phyloP scores from a whole-genome alignment of 2,888 invertebrate species.

The Stenotaenia linearis region DNA sequence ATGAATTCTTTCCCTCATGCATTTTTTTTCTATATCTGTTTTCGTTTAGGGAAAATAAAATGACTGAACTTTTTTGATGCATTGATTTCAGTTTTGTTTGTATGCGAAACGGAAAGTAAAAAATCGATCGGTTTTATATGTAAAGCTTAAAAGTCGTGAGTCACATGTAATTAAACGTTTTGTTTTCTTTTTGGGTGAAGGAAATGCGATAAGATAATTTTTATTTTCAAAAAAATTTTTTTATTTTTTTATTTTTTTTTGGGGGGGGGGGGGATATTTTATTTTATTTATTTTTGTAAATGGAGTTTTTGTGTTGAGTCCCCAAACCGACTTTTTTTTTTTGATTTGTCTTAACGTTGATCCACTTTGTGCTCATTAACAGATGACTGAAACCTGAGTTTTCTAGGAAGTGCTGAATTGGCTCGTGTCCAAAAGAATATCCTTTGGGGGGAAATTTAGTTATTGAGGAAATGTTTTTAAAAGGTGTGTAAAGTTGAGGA shows the following conservation, averaged over 20 bases:
- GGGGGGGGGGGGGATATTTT: too few relatives aligned
- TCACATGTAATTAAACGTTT: too few relatives aligned
- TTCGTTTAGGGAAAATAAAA: neutral
- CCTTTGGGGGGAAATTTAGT: neutral
- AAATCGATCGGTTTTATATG: neutral
- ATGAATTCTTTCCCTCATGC: slow-evolving; percentile 1
- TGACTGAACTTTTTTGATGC: neutral
- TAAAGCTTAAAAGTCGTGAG: too few relatives aligned
- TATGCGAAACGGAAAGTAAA: neutral
- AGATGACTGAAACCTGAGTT: neutral
- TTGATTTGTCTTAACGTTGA: neutral
- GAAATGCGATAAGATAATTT: neutral
- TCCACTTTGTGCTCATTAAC: slow-evolving; percentile 1
- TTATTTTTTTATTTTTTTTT: neutral
- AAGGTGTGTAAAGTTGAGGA: slow-evolving; percentile 42
- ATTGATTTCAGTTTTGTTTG: too few relatives aligned
- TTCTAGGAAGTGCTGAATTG: neutral
- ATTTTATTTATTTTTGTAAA: too few relatives aligned
- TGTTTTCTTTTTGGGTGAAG: neutral
- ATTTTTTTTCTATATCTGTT: neutral
- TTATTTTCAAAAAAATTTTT: neutral
- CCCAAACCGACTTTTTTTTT: neutral
- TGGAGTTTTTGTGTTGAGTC: neutral
- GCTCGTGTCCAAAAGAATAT: neutral
- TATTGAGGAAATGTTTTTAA: slow-evolving; percentile 37